Evolutionary conservation across 2,797 vertebrate species (phyloP).

Genomic region (Sandelia bainsii): DNA sequence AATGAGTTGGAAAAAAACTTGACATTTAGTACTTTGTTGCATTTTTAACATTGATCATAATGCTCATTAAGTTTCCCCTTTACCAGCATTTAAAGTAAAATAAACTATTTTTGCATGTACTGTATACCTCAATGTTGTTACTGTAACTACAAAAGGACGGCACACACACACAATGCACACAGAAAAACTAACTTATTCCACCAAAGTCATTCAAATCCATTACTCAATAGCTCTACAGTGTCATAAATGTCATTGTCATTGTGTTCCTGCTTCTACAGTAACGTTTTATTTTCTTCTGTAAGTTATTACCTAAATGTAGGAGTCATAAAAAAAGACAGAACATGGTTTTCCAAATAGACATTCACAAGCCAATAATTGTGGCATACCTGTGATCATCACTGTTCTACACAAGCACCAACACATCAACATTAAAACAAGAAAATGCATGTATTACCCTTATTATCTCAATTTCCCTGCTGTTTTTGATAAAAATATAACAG

Average conservation of each 20-base stretch:
- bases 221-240: not conserved
- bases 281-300: constrained; percentile 2
- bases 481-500: not conserved
- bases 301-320: not conserved
- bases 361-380: not conserved
- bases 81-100: constrained; percentile 23
- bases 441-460: not conserved
- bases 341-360: constrained; percentile 16
- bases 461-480: not conserved
- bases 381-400: not conserved
- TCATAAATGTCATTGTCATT: not conserved
- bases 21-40: constrained; percentile 36
- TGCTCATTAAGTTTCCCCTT: constrained; percentile 45
- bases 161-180: not conserved
- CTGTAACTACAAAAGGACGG: constrained; percentile 1
- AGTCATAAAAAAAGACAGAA: not conserved
- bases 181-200: not conserved
- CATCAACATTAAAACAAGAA: constrained; percentile 18
- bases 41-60: constrained; percentile 44
- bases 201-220: not conserved
- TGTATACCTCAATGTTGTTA: constrained; percentile 16
- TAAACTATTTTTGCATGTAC: constrained; percentile 26
- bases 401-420: constrained; percentile 14
- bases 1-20: not conserved
- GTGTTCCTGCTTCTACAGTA: not conserved